Conservation (phyloP, 2,113 vertebrate species). For the Thryonomys swinderianus region DNA sequence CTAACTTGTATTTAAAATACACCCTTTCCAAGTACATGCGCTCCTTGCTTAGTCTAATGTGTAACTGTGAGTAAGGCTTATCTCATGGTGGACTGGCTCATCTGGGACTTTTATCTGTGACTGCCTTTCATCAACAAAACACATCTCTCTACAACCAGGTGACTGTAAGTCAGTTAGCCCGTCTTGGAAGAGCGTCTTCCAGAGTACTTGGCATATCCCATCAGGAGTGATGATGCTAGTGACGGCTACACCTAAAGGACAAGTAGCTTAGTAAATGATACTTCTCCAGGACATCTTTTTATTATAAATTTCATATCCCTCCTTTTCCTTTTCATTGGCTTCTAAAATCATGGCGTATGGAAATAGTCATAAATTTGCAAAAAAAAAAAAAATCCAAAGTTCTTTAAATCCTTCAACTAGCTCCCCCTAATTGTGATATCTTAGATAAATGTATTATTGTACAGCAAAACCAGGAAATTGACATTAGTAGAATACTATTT, state of each 20-base stretch:
- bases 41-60: neutral
- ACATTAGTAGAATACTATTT: neutral
- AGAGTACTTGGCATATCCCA: neutral
- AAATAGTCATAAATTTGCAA: neutral
- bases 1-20: neutral
- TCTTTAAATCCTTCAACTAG: neutral
- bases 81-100: neutral
- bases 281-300: neutral
- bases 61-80: neutral
- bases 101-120: too few relatives aligned
- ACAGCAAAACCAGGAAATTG: neutral
- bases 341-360: neutral
- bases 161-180: neutral
- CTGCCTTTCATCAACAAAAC: neutral
- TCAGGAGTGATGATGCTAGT: neutral
- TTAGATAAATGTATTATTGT: neutral
- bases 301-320: neutral
- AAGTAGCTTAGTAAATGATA: neutral
- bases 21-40: neutral
- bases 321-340: neutral
- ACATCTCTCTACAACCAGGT: neutral
- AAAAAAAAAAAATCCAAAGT: neutral
- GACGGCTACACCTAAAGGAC: neutral
- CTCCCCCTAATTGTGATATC: neutral
- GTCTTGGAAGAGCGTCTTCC: neutral